Evolutionary conservation across 2,113 vertebrate species (phyloP), one percentile per base, ranked within the genome.

Genomic region (Hoplias malabaricus): DNA sequence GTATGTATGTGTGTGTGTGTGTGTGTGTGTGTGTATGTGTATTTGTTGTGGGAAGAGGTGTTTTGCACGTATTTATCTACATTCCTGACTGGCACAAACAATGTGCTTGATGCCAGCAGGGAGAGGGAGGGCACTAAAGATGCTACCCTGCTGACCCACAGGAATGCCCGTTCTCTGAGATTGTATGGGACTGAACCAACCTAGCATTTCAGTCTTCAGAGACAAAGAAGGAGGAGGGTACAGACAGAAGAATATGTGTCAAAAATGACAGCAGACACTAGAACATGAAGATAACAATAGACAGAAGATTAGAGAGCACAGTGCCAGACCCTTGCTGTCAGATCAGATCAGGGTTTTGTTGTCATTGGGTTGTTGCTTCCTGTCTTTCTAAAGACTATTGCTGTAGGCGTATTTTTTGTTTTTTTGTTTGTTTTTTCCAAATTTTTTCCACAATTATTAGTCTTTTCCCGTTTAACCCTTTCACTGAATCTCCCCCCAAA

Each of bases 11-110:
- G 42, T 50, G 25, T 40, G 21, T 54, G 11, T 65, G 31, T 76
- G 48, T 10, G n/a, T 53, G 43, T 29, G 42, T 50, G 25, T 40
- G 21, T 54, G 11, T 65, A 21, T 76, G 61, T 31, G 14, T 67
- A 43, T 67, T 67, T 67, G 63, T 53, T 63, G 59, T 36, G 29
- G 61, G 33, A 57, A 69, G 66, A 36, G 38, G 19, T 70, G 42
- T 77, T 74, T 83, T 84, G 80, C 72, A 23, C 25, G 76, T 85
- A 80, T 83, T 76, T 82, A 87, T 84, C 83, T 83, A 74, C 86
- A 87, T 90, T 89, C 87, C 83, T 73, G 54, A 82, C 75, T 42
- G 5, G 73, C 34, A 78, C 54, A 82, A 81, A 79, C 43, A 84
- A 83, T 81, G 82, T 77, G 78, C 72, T 21, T 31, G 71, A 53